These are phyloP conservation scores for Cassiopea andromeda DNA, from an alignment of 30 jellyfish, hydroid and myxozoan genomes.

Conservation along the genomic window DNA sequence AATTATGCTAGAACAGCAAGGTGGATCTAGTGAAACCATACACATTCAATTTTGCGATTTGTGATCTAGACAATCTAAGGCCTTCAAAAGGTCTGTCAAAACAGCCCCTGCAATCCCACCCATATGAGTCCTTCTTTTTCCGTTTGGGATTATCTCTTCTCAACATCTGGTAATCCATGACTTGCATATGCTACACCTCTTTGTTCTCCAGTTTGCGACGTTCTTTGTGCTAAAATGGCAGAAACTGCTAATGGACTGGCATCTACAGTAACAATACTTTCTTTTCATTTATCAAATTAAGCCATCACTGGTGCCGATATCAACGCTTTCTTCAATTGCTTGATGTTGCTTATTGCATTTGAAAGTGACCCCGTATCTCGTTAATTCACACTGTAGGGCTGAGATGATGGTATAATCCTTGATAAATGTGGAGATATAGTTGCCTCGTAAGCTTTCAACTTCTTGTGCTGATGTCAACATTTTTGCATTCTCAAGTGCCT, in stretches of 20 bases:
- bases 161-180: constrained; percentile 19
- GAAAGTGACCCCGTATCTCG: too few species aligned
- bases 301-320: constrained; percentile 36
- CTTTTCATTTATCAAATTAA: constrained; percentile 21
- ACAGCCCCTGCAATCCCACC: too few species aligned
- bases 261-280: constrained; percentile 6
- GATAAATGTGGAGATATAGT: background rate
- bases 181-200: constrained; percentile 26
- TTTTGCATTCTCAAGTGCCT: too few species aligned
- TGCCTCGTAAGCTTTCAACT: too few species aligned
- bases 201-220: background rate
- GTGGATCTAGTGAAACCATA: too few species aligned
- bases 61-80: too few species aligned
- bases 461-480: too few species aligned
- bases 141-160: constrained; percentile 31
- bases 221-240: constrained; percentile 30
- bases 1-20: too few species aligned
- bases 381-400: background rate
- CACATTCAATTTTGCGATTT: too few species aligned
- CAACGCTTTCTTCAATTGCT: too few species aligned
- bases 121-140: constrained; percentile 46
- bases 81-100: too few species aligned
- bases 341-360: too few species aligned
- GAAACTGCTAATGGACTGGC: constrained; percentile 25
- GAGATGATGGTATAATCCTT: background rate